Evolutionary conservation across 2,888 invertebrate species (phyloP).

Genomic region (Tridacna crocea): DNA sequence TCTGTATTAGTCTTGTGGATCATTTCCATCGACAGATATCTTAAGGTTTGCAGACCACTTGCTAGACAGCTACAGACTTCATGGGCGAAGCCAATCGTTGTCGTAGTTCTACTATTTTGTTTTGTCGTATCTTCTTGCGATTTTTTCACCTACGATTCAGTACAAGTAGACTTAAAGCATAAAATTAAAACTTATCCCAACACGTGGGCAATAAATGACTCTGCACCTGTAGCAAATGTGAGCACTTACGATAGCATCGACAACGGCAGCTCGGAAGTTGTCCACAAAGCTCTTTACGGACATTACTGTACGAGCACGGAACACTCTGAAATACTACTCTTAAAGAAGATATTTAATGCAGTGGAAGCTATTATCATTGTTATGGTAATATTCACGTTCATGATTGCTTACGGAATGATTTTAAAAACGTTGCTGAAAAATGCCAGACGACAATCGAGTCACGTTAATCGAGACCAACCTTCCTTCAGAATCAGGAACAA

Average conservation of each 20-base stretch:
- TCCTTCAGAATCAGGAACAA: too few species aligned
- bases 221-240: not conserved
- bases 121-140: not conserved
- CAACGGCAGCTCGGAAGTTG: too few species aligned
- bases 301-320: not conserved
- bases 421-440: not conserved
- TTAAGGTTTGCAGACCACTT: slow-evolving; percentile 33
- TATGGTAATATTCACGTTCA: not conserved
- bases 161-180: not conserved
- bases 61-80: slow-evolving; percentile 22
- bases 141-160: not conserved
- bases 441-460: not conserved
- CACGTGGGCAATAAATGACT: not conserved
- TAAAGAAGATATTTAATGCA: not conserved
- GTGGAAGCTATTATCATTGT: not conserved
- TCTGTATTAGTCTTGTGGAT: slow-evolving; percentile 13
- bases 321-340: not conserved
- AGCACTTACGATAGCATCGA: too few species aligned
- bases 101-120: not conserved
- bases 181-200: not conserved
- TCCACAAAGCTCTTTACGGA: not conserved
- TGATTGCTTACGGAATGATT: not conserved
- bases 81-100: slow-evolving; percentile 9
- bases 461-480: too few species aligned
- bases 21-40: slow-evolving; percentile 11